Conservation (phyloP, 2,797 vertebrate genomes). For the Chelon auratus region DNA sequence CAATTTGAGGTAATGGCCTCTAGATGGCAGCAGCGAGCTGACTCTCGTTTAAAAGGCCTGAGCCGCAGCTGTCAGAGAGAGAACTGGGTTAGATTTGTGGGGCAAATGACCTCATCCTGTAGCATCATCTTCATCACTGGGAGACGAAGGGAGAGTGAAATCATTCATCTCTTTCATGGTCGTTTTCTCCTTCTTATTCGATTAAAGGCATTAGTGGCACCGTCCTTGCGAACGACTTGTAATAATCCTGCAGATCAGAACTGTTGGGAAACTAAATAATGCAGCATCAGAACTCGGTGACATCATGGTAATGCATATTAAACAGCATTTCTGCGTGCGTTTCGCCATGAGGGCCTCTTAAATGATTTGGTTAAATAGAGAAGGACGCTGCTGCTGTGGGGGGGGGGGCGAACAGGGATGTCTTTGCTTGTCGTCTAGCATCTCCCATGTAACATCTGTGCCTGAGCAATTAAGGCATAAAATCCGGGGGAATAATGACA, state of each 20-base stretch:
- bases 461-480: conserved; percentile 11
- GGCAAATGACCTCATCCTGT: conserved; percentile 78
- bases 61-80: conserved; percentile 48
- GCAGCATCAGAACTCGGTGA: conserved; percentile 13
- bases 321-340: not conserved
- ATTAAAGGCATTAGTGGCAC: too few relatives aligned
- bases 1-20: not conserved
- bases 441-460: conserved; percentile 39
- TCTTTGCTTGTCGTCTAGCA: not conserved
- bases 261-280: conserved; percentile 12
- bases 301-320: not conserved
- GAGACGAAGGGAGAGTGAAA: conserved; percentile 57
- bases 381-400: not conserved
- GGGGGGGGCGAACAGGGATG: not conserved
- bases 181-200: not conserved
- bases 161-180: not conserved
- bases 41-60: not conserved
- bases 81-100: conserved; percentile 76
- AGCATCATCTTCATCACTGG: conserved; percentile 69
- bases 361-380: not conserved
- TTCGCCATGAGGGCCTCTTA: not conserved
- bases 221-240: not conserved
- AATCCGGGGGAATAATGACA: conserved; percentile 38
- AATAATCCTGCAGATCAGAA: not conserved
- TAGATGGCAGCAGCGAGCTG: conserved; percentile 62